Evolutionary conservation across 2,113 vertebrate genomes (phyloP), one percentile per base, ranked within the genome.

Genomic region (Triplophysa dalaica): DNA sequence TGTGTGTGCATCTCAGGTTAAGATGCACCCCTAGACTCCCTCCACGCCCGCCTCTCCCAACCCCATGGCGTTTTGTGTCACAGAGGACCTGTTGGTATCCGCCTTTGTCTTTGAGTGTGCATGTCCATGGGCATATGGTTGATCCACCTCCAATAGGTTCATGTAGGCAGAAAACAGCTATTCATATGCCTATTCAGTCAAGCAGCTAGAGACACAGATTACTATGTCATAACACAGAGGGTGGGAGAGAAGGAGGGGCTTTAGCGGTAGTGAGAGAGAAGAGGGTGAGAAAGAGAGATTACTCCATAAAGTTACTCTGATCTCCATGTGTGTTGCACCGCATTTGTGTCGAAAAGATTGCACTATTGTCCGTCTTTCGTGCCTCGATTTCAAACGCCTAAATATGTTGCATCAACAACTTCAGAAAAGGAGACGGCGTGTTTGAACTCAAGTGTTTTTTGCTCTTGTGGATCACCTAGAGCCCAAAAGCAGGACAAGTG

Each of bases 141-240:
- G 95, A 97, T 94, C 95, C 95, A 91, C 90, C 93, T 92, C 94
- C 90, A 97, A 98, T 97, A 95, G 94, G 95, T 95, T 95, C 96
- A 98, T 96, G 96, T 98, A 97, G 94, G 94, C 96, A 98, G 97
- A 98, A 98, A 97, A 98, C 94, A 91, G 93, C 94, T 91, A 97
- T 98, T 97, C 95, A 96, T 84, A 88, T 56, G 78, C 87, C 92
- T 94, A 95, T 96, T 97, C 95, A 97, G 92, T 90, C 92, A 93
- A 94, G 94, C 95, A 94, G 93, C 93, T 90, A 93, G 92, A 76
- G 77, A 86, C 82, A 86, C 94, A 95, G 97, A 97, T 98, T 97
- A 96, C 95, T 93, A 95, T 96, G 94, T 96, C 95, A 97, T 96
- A 94, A 95, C 80, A 94, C 92, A 88, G 93, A 86, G 73, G 50